Percentiles rank a stretch among this genome's conserved stretches.
phyloP scores from a whole-genome alignment of 2,888 invertebrate genomes.

The Coremacera marginata region DNA sequence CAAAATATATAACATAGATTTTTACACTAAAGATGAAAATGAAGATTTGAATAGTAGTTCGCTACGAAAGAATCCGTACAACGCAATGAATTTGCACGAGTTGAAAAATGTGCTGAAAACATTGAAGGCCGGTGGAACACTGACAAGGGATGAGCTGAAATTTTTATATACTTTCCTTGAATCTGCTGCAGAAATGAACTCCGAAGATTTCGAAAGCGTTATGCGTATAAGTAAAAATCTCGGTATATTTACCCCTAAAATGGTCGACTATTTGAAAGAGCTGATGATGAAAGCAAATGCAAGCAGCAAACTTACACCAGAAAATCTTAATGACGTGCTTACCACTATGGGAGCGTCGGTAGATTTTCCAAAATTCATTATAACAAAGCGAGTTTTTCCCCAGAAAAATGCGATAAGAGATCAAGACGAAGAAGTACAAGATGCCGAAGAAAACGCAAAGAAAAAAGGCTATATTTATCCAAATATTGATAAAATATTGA shows the following conservation, averaged over 20 bases:
- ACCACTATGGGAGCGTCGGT: background rate
- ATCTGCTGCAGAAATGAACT: background rate
- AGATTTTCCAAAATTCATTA: background rate
- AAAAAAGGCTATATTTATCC: too few species aligned
- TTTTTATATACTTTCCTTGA: conserved; percentile 1
- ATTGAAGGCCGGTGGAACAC: background rate
- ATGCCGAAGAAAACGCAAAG: too few species aligned
- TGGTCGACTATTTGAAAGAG: background rate
- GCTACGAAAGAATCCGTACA: background rate
- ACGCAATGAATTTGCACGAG: background rate
- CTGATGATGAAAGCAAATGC: background rate
- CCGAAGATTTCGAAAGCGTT: background rate
- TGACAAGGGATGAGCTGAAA: background rate
- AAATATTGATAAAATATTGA: too few species aligned
- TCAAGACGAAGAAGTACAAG: too few species aligned
- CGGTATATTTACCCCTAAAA: background rate
- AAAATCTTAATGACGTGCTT: background rate
- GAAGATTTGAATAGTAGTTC: background rate
- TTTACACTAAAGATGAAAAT: background rate
- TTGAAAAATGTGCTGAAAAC: background rate
- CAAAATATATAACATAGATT: conserved; percentile 31
- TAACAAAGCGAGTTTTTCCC: background rate
- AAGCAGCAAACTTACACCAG: background rate
- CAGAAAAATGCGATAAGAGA: too few species aligned
- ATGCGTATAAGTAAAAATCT: background rate